phyloP scores from a whole-genome alignment of 2,888 invertebrate genomes.

The Deroplatys truncata region DNA sequence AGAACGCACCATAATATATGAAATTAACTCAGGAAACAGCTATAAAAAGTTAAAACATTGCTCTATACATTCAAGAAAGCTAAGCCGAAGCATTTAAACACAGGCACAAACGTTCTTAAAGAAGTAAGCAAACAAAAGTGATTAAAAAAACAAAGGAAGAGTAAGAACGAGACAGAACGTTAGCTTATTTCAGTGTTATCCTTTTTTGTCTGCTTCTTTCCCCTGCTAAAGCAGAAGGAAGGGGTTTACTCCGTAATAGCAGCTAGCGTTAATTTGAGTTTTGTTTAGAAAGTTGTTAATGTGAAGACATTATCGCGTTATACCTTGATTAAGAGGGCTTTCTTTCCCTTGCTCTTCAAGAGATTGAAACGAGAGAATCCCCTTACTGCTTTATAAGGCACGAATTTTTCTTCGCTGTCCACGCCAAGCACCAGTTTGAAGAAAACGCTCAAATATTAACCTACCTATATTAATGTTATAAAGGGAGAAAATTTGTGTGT shows the following conservation, averaged over 20 bases:
- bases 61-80: not conserved
- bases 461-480: no score
- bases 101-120: not conserved
- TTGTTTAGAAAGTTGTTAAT: not conserved
- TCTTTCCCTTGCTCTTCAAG: not conserved
- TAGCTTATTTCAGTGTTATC: not conserved
- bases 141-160: not conserved
- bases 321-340: not conserved
- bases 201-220: not conserved
- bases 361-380: not conserved
- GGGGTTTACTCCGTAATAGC: not conserved
- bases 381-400: not conserved
- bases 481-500: no score
- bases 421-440: no score
- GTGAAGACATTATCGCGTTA: not conserved
- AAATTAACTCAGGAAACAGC: not conserved
- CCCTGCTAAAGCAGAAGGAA: not conserved
- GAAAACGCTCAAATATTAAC: no score
- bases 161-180: not conserved
- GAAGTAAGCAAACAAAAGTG: not conserved
- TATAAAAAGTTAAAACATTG: not conserved
- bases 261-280: not conserved
- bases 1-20: not conserved
- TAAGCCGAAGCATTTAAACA: not conserved
- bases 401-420: not conserved